phyloP scores from a whole-genome alignment of 2,888 invertebrate species.

The Teleiodes luculella region DNA sequence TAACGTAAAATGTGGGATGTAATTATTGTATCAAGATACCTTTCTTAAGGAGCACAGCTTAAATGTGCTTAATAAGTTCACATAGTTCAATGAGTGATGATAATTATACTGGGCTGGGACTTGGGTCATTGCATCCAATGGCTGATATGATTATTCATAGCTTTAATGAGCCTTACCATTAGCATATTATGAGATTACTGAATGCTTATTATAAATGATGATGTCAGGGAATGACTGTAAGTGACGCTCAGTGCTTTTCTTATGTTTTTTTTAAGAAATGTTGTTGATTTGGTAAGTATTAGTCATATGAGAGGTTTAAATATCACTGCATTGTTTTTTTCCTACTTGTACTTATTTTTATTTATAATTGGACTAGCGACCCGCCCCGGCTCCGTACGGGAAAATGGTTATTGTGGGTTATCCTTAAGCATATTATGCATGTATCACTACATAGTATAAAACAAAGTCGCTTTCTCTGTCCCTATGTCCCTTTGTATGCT shows the following conservation, averaged over 20 bases:
- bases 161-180: not conserved
- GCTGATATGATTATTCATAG: slow-evolving; percentile 13
- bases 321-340: too few relatives aligned
- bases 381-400: too few relatives aligned
- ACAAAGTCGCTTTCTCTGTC: too few relatives aligned
- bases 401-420: too few relatives aligned
- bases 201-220: not conserved
- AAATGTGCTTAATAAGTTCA: slow-evolving; percentile 24
- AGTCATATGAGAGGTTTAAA: too few relatives aligned
- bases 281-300: not conserved
- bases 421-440: too few relatives aligned
- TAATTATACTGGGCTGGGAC: slow-evolving; percentile 20
- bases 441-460: too few relatives aligned
- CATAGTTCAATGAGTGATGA: slow-evolving; percentile 21
- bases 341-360: too few relatives aligned
- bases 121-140: slow-evolving; percentile 13
- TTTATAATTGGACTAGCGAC: too few relatives aligned
- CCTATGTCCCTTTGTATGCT: too few relatives aligned
- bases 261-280: not conserved
- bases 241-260: not conserved
- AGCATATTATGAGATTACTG: not conserved
- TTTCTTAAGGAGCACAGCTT: not conserved
- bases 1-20: too few relatives aligned
- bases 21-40: too few relatives aligned
- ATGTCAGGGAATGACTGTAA: not conserved